Base-by-base conservation (phyloP, 2,113 vertebrate species). In the Channa argus region DNA sequence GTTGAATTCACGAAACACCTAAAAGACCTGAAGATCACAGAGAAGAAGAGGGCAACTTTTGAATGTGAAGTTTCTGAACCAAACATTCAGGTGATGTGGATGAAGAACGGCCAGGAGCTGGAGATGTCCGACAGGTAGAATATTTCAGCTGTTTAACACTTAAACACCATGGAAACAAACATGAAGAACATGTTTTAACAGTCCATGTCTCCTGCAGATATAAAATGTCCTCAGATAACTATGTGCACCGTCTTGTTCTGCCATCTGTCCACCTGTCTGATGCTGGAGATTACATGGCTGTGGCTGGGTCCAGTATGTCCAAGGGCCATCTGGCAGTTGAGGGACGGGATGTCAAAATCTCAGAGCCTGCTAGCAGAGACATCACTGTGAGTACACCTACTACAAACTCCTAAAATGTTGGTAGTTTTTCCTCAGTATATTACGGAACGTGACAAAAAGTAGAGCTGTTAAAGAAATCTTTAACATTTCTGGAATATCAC, bases 1-100 rank as follows among this genome's bases (percentile, higher is more conserved):
- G 96, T 99, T 85, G 96, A 99, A 74, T 98, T 99, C 90, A 96
- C 96, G 73, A 99, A 98, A 82, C 95, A 96, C 15, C 96, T 99
- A 82, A 97, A 96, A 89, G 97, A 98, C 75, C 95, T 99, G 70
- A 99, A 97, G 79, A 93, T 98, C 85, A 96, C 97, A 0, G 98
- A 99, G 91, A 99, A 98, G 94, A 99, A 96, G 88, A 95, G 95
- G 81, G 96, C 97, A 1, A 94, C 95, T 7, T 99, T 99, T 92
- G 97, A 99, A 85, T 99, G 98, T 91, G 97, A 99, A 85, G 84
- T 99, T 65, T 98, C 96, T 64, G 97, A 99, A 77, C 95, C 96
- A 2, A 97, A 96, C 50, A 58, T 98, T 76, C 93, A 95, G 41
- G 96, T 99, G 43, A 96, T 96, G 77, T 99, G 98, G 98, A 97